Evolutionary conservation across 2,113 vertebrate genomes (phyloP).

Genomic region (Ageneiosus marmoratus): DNA sequence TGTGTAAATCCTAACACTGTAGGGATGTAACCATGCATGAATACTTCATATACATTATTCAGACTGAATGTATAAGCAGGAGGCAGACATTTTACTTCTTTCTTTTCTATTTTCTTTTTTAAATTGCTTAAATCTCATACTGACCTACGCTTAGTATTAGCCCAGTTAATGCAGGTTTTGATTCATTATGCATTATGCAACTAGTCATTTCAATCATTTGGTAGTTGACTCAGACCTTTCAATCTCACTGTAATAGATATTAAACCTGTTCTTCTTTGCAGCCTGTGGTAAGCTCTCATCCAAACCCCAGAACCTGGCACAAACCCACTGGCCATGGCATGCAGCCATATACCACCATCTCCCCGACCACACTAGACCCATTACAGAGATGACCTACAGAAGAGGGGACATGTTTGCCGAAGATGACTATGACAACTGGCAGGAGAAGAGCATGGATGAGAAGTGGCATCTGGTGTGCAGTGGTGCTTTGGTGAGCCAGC

Average conservation of each 20-base stretch:
- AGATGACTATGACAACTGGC: conserved; percentile 47
- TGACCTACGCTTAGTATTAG: background rate
- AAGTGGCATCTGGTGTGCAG: conserved; percentile 87
- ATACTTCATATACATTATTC: background rate
- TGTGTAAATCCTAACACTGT: background rate
- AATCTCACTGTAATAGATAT: background rate
- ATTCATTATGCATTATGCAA: background rate
- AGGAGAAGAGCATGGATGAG: conserved; percentile 56
- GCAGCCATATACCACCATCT: conserved; percentile 82
- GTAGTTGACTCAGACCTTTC: background rate
- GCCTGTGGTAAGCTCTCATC: conserved; percentile 84
- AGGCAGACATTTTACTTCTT: background rate
- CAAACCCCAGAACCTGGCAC: conserved; percentile 68
- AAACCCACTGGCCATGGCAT: conserved; percentile 86
- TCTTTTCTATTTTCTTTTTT: background rate
- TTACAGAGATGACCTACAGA: conserved; percentile 62
- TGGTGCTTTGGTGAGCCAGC: conserved; percentile 83
- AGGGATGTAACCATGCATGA: background rate
- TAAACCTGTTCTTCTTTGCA: conserved; percentile 47
- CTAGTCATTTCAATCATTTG: background rate
- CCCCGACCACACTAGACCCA: conserved; percentile 56
- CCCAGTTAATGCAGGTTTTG: background rate
- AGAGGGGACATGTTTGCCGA: conserved; percentile 64
- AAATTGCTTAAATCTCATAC: background rate
- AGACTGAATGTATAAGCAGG: background rate